These are phyloP conservation scores for Dolichoris vasculosae DNA, from an alignment of 1,140 invertebrate genomes.

Conservation along the genomic window DNA sequence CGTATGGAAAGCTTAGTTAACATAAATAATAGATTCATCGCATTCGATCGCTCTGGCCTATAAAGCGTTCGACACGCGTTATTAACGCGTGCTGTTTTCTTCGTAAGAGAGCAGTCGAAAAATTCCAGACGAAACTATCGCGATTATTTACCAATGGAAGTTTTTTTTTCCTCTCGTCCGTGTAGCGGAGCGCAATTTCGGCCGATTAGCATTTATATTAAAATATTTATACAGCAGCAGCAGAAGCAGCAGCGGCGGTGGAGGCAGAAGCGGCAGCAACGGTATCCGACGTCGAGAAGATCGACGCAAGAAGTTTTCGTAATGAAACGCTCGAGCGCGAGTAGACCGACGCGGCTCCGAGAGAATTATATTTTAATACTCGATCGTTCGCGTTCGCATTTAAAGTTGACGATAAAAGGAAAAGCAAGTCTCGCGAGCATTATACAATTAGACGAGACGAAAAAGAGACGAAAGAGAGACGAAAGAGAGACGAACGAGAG, in stretches of 20 bases:
- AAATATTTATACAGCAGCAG: conserved; percentile 41
- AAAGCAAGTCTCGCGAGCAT: not conserved
- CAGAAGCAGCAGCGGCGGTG: too few relatives aligned
- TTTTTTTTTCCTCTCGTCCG: conserved; percentile 6
- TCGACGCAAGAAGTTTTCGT: conserved; percentile 22
- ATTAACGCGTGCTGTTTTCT: conserved; percentile 22
- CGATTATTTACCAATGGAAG: conserved; percentile 41
- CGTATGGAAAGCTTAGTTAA: conserved; percentile 41
- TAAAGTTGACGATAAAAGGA: conserved; percentile 22
- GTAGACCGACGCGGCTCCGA: not conserved
- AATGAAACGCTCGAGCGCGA: not conserved
- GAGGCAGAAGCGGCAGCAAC: not conserved
- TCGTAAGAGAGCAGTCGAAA: not conserved
- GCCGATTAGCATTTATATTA: conserved; percentile 50
- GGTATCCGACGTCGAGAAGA: not conserved
- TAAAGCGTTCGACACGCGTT: conserved; percentile 31
- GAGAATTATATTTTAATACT: conserved; percentile 40
- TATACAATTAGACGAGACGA: conserved; percentile 18
- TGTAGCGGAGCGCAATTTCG: conserved; percentile 8
- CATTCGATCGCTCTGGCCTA: conserved; percentile 28
- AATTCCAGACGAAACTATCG: conserved; percentile 33
- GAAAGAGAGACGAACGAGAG: not conserved
- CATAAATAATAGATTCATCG: conserved; percentile 44
- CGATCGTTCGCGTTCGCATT: conserved; percentile 30
- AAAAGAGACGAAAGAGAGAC: conserved; percentile 10